Percentiles rank a stretch among this genome's conserved stretches.
Conservation (phyloP, 2,888 invertebrate species). For the Scaptomyza reducta region DNA sequence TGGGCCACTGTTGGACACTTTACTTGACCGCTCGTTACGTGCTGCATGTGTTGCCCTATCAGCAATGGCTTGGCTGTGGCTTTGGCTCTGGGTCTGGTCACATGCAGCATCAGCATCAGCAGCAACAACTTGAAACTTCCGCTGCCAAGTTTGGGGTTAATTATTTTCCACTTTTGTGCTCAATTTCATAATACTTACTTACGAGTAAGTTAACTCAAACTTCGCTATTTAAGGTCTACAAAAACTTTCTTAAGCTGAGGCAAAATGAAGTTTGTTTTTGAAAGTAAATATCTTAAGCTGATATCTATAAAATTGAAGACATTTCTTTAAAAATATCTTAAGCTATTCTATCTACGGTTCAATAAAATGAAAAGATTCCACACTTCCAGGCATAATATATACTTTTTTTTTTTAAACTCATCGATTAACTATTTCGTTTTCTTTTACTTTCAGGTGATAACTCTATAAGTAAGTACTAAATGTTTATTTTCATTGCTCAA, state of each 20-base stretch:
- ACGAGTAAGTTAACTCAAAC: conserved; percentile 30
- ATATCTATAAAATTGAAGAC: neutral
- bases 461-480: conserved; percentile 82
- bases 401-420: no score
- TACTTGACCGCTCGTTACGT: conserved; percentile 78
- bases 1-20: conserved; percentile 24
- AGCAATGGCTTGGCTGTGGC: conserved; percentile 7
- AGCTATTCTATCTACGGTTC: neutral
- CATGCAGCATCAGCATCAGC: conserved; percentile 44
- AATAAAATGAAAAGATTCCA: neutral
- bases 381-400: no score
- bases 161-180: conserved; percentile 79
- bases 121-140: conserved; percentile 65
- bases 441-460: conserved; percentile 79
- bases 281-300: neutral
- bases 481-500: conserved; percentile 46
- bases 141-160: conserved; percentile 75
- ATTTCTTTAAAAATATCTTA: neutral
- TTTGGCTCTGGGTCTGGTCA: conserved; percentile 18
- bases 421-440: neutral
- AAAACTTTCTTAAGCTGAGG: conserved; percentile 45
- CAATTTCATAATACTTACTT: conserved; percentile 48
- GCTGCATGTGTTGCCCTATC: conserved; percentile 71
- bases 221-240: conserved; percentile 26
- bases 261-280: neutral